Conservation (phyloP, 2,113 vertebrate species). For the Odocoileus hemionus region DNA sequence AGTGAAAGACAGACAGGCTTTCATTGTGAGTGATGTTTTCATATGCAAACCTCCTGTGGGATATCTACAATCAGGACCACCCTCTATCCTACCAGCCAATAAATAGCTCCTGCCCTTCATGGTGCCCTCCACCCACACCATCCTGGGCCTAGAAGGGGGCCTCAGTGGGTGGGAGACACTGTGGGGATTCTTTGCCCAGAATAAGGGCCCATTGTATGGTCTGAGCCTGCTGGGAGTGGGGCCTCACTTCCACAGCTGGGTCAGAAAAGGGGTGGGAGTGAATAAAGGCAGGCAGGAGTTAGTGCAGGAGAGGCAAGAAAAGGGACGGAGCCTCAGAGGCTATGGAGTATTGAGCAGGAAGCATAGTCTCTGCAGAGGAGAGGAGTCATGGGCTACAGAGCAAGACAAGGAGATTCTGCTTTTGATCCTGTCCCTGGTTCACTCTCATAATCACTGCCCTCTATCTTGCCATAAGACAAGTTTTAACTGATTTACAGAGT, state of each 20-base stretch:
- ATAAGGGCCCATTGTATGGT: constrained; percentile 65
- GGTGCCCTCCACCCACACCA: neutral
- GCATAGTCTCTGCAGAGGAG: neutral
- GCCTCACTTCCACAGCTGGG: constrained; percentile 48
- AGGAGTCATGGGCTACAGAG: neutral
- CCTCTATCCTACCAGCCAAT: neutral
- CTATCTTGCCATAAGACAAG: neutral
- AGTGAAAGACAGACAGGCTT: constrained; percentile 16
- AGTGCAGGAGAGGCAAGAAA: neutral
- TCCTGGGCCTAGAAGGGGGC: constrained; percentile 3
- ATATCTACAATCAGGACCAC: neutral
- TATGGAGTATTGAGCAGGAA: neutral
- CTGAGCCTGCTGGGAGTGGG: neutral
- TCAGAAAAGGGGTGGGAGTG: neutral
- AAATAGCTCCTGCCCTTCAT: neutral
- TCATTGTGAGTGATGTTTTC: constrained; percentile 12
- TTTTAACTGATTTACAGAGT: neutral
- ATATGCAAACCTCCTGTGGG: neutral
- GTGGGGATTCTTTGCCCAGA: constrained; percentile 57
- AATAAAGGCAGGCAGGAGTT: neutral
- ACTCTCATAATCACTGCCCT: neutral
- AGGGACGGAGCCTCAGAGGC: neutral
- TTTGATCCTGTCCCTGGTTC: neutral
- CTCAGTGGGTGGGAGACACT: constrained; percentile 57
- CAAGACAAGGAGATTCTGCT: neutral